phyloP scores from a whole-genome alignment of 2,797 vertebrate genomes.

The Denticeps clupeoides region DNA sequence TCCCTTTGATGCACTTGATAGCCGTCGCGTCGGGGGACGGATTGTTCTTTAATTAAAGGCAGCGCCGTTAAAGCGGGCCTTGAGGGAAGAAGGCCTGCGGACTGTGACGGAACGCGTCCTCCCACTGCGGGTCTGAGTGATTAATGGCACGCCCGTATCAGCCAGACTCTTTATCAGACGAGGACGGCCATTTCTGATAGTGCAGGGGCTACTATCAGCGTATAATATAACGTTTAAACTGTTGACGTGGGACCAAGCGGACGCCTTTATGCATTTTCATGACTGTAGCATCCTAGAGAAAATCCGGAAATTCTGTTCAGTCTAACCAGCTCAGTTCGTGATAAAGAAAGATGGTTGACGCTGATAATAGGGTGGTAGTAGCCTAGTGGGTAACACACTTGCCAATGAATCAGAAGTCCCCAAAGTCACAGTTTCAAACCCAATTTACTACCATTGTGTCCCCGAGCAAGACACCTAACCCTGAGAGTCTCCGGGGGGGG shows the following conservation, averaged over 20 bases:
- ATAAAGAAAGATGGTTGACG: too few species aligned
- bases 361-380: too few species aligned
- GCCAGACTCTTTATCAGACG: constrained; percentile 47
- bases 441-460: too few species aligned
- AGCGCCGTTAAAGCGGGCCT: constrained; percentile 2
- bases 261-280: constrained; percentile 47
- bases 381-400: too few species aligned
- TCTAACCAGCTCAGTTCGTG: too few species aligned
- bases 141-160: constrained; percentile 52
- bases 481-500: too few species aligned
- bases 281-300: constrained; percentile 26
- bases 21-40: constrained; percentile 1
- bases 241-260: constrained; percentile 43
- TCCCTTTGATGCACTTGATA: constrained; percentile 3
- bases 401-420: too few species aligned
- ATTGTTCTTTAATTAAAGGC: constrained; percentile 16
- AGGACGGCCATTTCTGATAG: constrained; percentile 45
- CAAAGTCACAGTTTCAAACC: too few species aligned
- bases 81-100: not conserved
- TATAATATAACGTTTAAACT: constrained; percentile 52
- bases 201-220: constrained; percentile 43
- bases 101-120: constrained; percentile 26
- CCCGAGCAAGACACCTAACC: too few species aligned
- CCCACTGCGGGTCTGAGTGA: constrained; percentile 42
- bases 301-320: too few species aligned